phyloP scores from a whole-genome alignment of 2,888 invertebrate species.

The Luperina nickerlii region DNA sequence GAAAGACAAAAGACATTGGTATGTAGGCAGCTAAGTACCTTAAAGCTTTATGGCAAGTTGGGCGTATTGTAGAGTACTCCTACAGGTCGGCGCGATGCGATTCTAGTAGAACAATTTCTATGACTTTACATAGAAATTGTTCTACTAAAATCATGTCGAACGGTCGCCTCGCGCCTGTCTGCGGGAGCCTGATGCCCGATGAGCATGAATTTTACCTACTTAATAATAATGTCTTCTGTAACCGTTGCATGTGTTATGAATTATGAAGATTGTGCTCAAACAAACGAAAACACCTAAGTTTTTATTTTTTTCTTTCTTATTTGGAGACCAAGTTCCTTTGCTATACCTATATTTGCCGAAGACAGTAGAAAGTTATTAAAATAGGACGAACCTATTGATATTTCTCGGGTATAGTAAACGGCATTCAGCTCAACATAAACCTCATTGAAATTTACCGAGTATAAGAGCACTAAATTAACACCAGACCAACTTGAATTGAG shows the following conservation, averaged over 20 bases:
- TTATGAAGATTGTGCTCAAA: neutral
- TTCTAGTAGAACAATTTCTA: neutral
- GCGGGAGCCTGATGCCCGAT: neutral
- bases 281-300: neutral
- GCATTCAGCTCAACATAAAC: neutral
- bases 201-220: neutral
- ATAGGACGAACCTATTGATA: neutral
- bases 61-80: neutral
- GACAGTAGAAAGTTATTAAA: neutral
- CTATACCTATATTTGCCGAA: neutral
- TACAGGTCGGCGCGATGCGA: neutral
- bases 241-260: neutral
- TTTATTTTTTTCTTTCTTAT: neutral
- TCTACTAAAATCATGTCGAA: neutral
- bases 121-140: neutral
- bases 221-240: neutral
- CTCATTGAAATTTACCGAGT: slow-evolving; percentile 1
- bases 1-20: slow-evolving; percentile 25
- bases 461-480: neutral
- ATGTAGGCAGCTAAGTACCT: slow-evolving; percentile 25
- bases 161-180: neutral
- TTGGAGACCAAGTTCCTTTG: neutral
- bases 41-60: neutral
- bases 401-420: neutral
- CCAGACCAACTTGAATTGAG: neutral